Conservation (phyloP, 2,888 invertebrate species). For the Sceliomorpha sp. region DNA sequence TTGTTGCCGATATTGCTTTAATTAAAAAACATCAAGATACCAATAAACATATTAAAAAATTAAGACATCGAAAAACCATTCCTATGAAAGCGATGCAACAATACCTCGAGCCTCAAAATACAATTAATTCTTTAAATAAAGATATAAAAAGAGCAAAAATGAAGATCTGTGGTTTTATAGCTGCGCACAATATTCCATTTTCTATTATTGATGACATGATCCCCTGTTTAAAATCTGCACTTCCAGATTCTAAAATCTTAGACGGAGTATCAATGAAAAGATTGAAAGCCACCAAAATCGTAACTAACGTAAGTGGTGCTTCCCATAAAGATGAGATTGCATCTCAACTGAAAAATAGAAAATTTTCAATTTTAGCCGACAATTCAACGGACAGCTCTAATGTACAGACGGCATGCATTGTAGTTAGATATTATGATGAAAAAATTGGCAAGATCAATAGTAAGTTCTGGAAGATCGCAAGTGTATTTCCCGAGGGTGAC, state of each 20-base stretch:
- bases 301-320: conserved; percentile 62
- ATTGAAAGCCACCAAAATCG: conserved; percentile 58
- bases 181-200: conserved; percentile 33
- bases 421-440: conserved; percentile 56
- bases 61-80: background rate
- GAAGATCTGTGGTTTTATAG: conserved; percentile 39
- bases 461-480: conserved; percentile 56
- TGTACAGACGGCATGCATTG: conserved; percentile 52
- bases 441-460: conserved; percentile 29
- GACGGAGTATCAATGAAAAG: conserved; percentile 58
- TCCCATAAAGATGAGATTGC: conserved; percentile 57
- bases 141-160: conserved; percentile 36
- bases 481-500: conserved; percentile 43
- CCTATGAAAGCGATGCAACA: too few species aligned
- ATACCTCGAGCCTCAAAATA: background rate
- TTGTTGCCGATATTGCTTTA: background rate
- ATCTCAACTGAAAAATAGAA: conserved; percentile 53
- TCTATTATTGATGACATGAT: conserved; percentile 27
- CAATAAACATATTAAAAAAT: background rate
- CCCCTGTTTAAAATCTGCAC: conserved; percentile 59
- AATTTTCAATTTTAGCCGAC: conserved; percentile 63
- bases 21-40: background rate
- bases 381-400: conserved; percentile 62
- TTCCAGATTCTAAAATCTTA: conserved; percentile 61
- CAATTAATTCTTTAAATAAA: conserved; percentile 8